Evolutionary conservation across 2,888 invertebrate genomes (phyloP), one percentile per base, ranked within the genome.

Genomic region (Melanotus villosus): DNA sequence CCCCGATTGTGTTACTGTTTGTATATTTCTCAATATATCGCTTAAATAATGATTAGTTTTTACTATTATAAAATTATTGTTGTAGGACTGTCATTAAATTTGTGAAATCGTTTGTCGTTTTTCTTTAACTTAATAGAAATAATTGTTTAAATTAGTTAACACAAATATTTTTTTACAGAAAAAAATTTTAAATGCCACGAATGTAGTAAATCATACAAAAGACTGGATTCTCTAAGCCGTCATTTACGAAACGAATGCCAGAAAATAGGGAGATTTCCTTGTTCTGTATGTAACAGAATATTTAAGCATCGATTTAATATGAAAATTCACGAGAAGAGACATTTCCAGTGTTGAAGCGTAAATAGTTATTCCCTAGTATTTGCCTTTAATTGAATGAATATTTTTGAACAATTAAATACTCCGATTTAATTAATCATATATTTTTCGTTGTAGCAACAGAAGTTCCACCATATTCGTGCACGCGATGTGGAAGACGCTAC

Each of bases 221-320:
- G 85, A 81, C 68, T 79, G 19, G 84, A 84, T 71, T 85, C 84
- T 47, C 75, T 86, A 16, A 81, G 80, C 47, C 82, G 86, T 14
- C 87, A 87, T 73, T 80, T 85, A 65, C 79, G 86, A 41, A 83
- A 85, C n/a, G 86, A 86, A 45, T 86, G 86, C 66, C 83, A 84
- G 68, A 84, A 84, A 66, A 83, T 81, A 43, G 85, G 83, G 65
- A 80, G 77, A 72, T 85, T 82, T 67, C 67, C 80, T 0, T 86
- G 87, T 74, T 76, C 79, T 34, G 70, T 79, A 2, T 87, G 87
- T 74, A 77, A 81, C 5, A 82, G 80, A 45, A 81, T 82, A 70
- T 87, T 85, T 72, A 86, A 85, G 65, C 85, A 86, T 67, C 79
- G 84, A 71, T 84, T 84, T 73, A 84, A 85, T 66, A 75, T 86